Percentiles rank a stretch among this genome's conserved stretches.
These are phyloP conservation scores for Sinosuthora webbiana DNA, from an alignment of 2,113 vertebrate genomes.

Conservation along the genomic window DNA sequence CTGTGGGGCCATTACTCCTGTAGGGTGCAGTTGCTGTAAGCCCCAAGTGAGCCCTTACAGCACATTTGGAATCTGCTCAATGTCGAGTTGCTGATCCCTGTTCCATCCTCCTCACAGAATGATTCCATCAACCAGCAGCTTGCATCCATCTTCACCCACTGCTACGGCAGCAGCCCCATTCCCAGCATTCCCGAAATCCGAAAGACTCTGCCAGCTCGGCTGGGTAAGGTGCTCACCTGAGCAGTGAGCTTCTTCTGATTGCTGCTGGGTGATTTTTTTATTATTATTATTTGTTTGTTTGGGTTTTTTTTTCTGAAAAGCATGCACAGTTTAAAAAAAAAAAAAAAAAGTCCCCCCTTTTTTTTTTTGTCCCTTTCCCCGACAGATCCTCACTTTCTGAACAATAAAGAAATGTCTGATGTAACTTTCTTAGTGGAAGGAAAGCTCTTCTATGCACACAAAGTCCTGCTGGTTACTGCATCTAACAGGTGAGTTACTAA, in stretches of 20 bases:
- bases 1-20: neutral
- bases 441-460: conserved; percentile 94
- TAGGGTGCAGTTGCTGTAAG: neutral
- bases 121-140: conserved; percentile 89
- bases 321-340: neutral
- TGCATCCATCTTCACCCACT: conserved; percentile 88
- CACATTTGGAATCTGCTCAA: accelerated
- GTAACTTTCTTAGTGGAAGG: conserved; percentile 94
- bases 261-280: neutral
- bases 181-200: conserved; percentile 85
- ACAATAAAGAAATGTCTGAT: conserved; percentile 97
- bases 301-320: neutral
- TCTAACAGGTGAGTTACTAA: conserved; percentile 85
- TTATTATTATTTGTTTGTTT: neutral
- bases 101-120: conserved; percentile 73
- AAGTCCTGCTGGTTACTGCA: conserved; percentile 92
- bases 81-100: accelerated
- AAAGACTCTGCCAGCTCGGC: conserved; percentile 85
- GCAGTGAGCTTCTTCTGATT: neutral
- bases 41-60: neutral
- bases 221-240: conserved; percentile 75
- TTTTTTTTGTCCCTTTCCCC: neutral
- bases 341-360: neutral
- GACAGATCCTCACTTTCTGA: conserved; percentile 94
- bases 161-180: conserved; percentile 88